Base-by-base conservation (phyloP, 2,888 invertebrate species). In the Synergus laeviventris region DNA sequence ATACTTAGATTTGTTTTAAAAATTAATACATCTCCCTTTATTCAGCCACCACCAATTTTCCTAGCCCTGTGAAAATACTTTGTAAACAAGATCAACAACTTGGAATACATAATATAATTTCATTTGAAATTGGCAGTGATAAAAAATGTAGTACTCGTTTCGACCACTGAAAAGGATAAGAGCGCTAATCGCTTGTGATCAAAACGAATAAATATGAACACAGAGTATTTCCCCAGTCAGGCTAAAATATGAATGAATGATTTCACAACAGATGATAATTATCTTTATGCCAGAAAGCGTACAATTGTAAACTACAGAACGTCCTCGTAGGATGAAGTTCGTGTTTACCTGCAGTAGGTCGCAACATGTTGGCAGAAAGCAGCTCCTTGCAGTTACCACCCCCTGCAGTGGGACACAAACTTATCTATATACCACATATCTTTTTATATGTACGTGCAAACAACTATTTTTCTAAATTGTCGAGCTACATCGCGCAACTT, bases 341-440 rank as follows among this genome's bases (percentile, higher is more conserved):
- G 91, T 90, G 90, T 91, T 91, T 91, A 91, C 91, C 91, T 91
- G 91, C 89, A 89, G 89, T 90, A 89, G 90, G 89, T 90, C 81
- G 90, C 91, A 91, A 90, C 88, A 88, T 88, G 90, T 88, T 88
- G 90, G 87, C 88, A 89, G 88, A 89, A 87, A 89, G 89, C 89
- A 91, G 89, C 90, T 91, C 89, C 90, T 91, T 90, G 90, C 90
- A 90, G 90, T 91, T 91, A 91, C 90, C 90, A 91, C 90, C 90
- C 91, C 90, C 91, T 91, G 91, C 90, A 90, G 91, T 89, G 90
- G 91, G 89, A 91, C 91, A 91, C 91, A 91, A 91, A 91, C 91
- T 91, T 89, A 90, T 91, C 91, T 90, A 90, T 91, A 90, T 89
- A 89, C 89, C 90, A 88, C 86, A 89, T 86, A 64, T 66, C 74